Conservation (phyloP, 2,113 vertebrate genomes). For the Spea multiplicata region DNA sequence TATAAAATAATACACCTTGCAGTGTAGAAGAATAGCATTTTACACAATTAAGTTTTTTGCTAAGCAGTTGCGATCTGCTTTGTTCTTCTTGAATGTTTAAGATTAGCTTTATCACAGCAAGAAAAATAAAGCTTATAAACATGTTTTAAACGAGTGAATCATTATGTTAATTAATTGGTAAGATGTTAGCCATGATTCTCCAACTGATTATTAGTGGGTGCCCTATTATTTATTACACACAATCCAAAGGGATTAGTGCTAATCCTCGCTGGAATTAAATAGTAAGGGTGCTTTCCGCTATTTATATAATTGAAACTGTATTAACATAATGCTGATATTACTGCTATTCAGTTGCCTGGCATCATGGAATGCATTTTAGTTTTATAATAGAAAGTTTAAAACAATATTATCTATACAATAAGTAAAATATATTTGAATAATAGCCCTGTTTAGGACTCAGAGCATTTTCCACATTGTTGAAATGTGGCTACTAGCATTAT, state of each 20-base stretch:
- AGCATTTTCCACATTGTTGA: too few relatives aligned
- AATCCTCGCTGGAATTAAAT: conserved; percentile 32
- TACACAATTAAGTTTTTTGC: too few relatives aligned
- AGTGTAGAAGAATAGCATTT: too few relatives aligned
- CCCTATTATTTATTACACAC: conserved; percentile 40
- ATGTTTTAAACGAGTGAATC: conserved; percentile 16
- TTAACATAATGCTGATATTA: background rate
- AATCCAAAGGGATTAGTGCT: conserved; percentile 32
- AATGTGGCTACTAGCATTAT: too few relatives aligned
- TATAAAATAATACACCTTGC: too few relatives aligned
- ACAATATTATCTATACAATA: too few relatives aligned
- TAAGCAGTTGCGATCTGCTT: too few relatives aligned
- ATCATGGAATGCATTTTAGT: background rate
- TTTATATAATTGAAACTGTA: conserved; percentile 12
- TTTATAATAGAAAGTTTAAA: background rate
- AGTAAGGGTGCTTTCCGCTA: conserved; percentile 8
- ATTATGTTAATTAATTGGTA: conserved; percentile 32
- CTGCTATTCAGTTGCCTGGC: background rate
- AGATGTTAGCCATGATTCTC: conserved; percentile 29
- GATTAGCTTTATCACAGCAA: background rate
- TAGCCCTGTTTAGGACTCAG: too few relatives aligned
- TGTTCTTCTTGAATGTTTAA: too few relatives aligned
- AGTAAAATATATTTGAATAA: too few relatives aligned
- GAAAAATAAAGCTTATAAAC: conserved; percentile 9
- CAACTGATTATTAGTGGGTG: conserved; percentile 25